Conservation (phyloP, 2,797 vertebrate genomes). For the Pangasius krempfi region DNA sequence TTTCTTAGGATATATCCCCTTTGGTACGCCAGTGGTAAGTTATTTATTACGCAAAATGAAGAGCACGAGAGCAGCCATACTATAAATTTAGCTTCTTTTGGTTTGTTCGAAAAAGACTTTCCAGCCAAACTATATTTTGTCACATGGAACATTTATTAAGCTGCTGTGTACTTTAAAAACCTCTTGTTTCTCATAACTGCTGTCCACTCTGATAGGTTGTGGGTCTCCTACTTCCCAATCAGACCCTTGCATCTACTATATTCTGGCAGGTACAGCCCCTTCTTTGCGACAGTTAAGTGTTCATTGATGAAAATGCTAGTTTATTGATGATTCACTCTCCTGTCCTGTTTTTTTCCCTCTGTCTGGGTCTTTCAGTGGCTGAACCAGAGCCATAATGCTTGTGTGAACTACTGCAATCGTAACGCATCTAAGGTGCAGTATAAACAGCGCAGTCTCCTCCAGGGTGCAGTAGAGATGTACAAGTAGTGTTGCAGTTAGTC, state of each 20-base stretch:
- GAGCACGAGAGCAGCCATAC: background rate
- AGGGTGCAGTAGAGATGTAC: constrained; percentile 3
- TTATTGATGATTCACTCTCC: background rate
- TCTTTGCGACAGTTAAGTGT: background rate
- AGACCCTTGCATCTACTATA: constrained; percentile 85
- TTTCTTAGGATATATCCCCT: constrained; percentile 88
- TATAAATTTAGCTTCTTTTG: background rate
- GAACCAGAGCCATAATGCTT: constrained; percentile 96
- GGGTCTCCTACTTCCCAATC: constrained; percentile 88
- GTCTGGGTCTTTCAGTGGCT: constrained; percentile 78
- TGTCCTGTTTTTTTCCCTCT: background rate
- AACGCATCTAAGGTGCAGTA: constrained; percentile 86
- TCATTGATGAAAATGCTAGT: background rate
- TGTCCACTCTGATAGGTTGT: constrained; percentile 78
- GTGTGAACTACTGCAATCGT: constrained; percentile 93
- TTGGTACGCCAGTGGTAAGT: constrained; percentile 93
- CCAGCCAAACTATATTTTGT: background rate
- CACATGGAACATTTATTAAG: background rate
- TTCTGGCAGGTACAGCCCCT: constrained; percentile 88
- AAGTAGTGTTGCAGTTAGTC: background rate
- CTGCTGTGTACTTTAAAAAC: background rate
- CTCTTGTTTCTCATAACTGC: background rate
- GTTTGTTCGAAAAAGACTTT: background rate
- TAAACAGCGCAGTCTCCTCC: constrained; percentile 9
- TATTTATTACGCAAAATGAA: background rate